phyloP scores from a whole-genome alignment of 2,797 vertebrate species.

The Valencia hispanica region DNA sequence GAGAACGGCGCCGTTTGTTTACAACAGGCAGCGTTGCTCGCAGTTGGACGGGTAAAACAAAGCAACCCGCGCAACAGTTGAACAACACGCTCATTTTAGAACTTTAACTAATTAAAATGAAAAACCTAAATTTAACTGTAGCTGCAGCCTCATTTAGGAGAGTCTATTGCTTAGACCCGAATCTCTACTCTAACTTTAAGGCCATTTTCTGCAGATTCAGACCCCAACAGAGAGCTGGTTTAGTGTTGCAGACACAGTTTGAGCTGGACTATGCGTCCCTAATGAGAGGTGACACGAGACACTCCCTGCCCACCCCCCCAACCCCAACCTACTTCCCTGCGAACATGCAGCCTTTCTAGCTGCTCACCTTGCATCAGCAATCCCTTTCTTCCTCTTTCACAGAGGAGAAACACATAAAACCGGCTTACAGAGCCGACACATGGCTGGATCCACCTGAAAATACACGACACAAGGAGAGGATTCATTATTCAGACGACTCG shows the following conservation, averaged over 20 bases:
- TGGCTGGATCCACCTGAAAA: constrained; percentile 47
- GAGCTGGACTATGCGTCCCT: constrained; percentile 76
- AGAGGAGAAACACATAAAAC: constrained; percentile 1
- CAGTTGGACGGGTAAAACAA: constrained; percentile 61
- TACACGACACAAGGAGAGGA: constrained; percentile 45
- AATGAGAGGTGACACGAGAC: constrained; percentile 80
- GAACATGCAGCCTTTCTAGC: constrained; percentile 38
- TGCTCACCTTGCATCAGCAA: constrained; percentile 45
- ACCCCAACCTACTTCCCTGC: constrained; percentile 49
- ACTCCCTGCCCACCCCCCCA: constrained; percentile 72
- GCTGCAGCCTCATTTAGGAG: constrained; percentile 70
- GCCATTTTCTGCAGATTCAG: constrained; percentile 38
- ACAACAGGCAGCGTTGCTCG: constrained; percentile 42
- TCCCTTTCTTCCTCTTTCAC: constrained; percentile 36
- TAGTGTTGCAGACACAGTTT: constrained; percentile 37
- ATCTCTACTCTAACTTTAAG: constrained; percentile 45
- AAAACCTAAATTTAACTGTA: constrained; percentile 60
- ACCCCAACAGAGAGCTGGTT: constrained; percentile 38
- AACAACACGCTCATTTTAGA: constrained; percentile 46
- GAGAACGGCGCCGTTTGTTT: constrained; percentile 62
- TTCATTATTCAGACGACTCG: constrained; percentile 77
- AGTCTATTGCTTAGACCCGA: constrained; percentile 61
- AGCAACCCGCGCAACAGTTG: constrained; percentile 50
- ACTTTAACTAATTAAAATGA: constrained; percentile 60
- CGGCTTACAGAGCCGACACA: constrained; percentile 33